phyloP scores from a whole-genome alignment of 2,888 invertebrate species.

The Tipula lateralis region DNA sequence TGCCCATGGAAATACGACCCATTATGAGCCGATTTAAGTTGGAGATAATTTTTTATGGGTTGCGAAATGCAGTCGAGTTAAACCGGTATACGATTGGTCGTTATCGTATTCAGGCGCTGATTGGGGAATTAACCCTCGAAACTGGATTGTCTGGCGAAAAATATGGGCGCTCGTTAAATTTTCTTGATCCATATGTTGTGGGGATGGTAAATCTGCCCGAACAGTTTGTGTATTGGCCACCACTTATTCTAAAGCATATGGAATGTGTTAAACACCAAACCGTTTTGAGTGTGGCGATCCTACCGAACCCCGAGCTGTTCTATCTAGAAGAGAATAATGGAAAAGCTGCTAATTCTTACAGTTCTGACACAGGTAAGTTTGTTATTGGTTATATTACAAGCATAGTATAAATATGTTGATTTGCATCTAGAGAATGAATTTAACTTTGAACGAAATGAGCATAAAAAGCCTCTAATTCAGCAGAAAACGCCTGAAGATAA shows the following conservation, averaged over 20 bases:
- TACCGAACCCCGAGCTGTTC: slow-evolving; percentile 53
- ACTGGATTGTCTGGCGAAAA: slow-evolving; percentile 44
- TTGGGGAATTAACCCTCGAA: slow-evolving; percentile 44
- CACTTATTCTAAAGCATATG: slow-evolving; percentile 59
- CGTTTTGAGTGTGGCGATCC: slow-evolving; percentile 55
- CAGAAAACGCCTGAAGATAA: not conserved
- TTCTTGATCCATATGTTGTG: slow-evolving; percentile 50
- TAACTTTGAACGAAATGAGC: not conserved
- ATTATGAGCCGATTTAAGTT: slow-evolving; percentile 48
- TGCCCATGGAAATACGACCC: slow-evolving; percentile 55
- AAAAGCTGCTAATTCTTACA: not conserved
- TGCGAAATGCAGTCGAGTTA: slow-evolving; percentile 54
- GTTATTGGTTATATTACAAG: no score
- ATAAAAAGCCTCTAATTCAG: slow-evolving; percentile 24
- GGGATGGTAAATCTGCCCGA: slow-evolving; percentile 56
- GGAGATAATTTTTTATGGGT: slow-evolving; percentile 58
- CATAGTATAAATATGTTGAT: no score
- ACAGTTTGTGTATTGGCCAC: slow-evolving; percentile 57
- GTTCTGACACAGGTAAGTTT: not conserved
- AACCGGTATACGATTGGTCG: slow-evolving; percentile 38
- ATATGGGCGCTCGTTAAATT: slow-evolving; percentile 50
- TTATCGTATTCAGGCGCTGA: slow-evolving; percentile 43
- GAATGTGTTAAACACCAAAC: slow-evolving; percentile 58
- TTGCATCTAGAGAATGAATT: not conserved
- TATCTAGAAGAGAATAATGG: slow-evolving; percentile 37